Conservation (phyloP, 2,113 vertebrate species). For the Bubo bubo region DNA sequence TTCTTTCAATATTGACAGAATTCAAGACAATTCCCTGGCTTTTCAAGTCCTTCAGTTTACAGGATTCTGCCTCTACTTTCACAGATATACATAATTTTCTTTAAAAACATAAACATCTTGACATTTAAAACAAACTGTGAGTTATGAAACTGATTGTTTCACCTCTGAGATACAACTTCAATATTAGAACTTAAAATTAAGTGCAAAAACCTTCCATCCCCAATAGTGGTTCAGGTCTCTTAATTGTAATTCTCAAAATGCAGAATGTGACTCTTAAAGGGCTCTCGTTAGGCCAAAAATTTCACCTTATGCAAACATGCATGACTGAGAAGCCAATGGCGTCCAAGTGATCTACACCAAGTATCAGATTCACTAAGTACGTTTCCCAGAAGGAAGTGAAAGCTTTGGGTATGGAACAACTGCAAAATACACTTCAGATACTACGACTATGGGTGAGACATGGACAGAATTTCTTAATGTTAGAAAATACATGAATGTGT, state of each 20-base stretch:
- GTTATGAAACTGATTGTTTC: not conserved
- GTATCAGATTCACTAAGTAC: not conserved
- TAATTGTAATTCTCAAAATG: not conserved
- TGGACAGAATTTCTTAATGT: not conserved
- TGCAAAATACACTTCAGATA: not conserved
- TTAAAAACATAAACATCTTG: not conserved
- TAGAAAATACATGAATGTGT: not conserved
- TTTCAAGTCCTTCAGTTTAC: not conserved
- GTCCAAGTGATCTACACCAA: not conserved
- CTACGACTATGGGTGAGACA: not conserved
- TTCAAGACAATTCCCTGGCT: not conserved
- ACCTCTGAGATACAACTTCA: not conserved
- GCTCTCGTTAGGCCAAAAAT: not conserved
- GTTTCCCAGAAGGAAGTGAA: not conserved
- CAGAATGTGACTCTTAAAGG: not conserved
- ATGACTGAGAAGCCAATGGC: not conserved
- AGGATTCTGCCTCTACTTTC: not conserved
- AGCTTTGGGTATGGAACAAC: not conserved
- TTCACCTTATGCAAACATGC: not conserved
- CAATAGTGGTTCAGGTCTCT: not conserved
- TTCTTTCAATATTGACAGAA: not conserved
- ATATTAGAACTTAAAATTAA: not conserved
- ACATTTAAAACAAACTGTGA: not conserved
- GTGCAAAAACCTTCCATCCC: not conserved
- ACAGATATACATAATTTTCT: not conserved